Conservation (phyloP, 2,888 invertebrate species). For the Trilocha varians region DNA sequence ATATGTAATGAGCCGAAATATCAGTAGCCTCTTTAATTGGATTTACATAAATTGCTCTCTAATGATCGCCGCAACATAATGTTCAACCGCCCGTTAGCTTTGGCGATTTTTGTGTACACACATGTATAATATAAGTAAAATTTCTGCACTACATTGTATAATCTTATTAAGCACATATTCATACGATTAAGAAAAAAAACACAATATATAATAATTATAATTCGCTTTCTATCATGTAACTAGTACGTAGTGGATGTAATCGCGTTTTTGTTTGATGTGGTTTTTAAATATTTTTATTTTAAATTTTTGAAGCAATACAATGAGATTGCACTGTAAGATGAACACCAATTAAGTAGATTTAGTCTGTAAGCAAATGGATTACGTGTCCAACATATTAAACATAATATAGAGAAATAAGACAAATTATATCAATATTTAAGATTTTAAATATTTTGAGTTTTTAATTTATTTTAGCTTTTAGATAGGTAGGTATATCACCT, state of each 20-base stretch:
- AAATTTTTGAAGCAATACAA: slow-evolving; percentile 11
- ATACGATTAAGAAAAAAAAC: neutral
- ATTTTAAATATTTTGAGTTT: no score
- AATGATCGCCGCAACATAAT: no score
- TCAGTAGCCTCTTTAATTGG: no score
- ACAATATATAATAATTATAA: neutral
- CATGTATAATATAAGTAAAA: neutral
- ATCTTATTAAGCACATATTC: neutral
- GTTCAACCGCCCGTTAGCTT: no score
- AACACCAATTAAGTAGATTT: slow-evolving; percentile 1
- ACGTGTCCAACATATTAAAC: neutral
- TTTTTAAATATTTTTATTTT: slow-evolving; percentile 22
- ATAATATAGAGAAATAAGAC: neutral
- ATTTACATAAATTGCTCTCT: no score
- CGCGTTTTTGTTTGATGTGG: slow-evolving; percentile 2
- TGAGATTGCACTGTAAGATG: slow-evolving; percentile 15
- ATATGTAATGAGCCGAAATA: no score
- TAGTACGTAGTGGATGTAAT: neutral
- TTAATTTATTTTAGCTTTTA: no score
- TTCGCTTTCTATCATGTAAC: neutral
- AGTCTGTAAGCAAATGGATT: neutral
- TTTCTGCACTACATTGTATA: neutral
- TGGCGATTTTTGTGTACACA: no score
- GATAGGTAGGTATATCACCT: no score
- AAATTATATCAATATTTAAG: no score